Conservation (phyloP, 2,888 invertebrate species). For the Cheilosia vulpina region DNA sequence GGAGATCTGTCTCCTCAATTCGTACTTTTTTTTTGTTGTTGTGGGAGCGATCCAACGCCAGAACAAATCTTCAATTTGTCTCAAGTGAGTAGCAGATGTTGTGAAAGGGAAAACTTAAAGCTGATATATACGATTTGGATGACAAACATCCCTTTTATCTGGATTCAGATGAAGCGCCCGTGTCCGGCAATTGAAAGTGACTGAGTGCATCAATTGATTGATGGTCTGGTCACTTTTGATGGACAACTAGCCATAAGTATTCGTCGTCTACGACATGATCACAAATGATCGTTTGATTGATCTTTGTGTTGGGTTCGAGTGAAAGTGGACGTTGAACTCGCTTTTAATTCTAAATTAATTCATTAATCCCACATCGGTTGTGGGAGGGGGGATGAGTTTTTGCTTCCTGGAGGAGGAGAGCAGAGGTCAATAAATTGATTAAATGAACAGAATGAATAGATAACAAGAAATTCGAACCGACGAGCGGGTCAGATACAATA, state of each 20-base stretch:
- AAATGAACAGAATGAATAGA: slow-evolving; percentile 31
- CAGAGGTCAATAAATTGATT: slow-evolving; percentile 26
- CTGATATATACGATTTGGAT: slow-evolving; percentile 27
- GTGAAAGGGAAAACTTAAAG: slow-evolving; percentile 21
- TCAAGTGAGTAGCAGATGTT: slow-evolving; percentile 61
- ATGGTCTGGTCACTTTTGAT: slow-evolving; percentile 52
- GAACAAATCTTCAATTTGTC: slow-evolving; percentile 72
- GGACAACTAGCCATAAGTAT: slow-evolving; percentile 47
- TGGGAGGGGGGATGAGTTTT: background rate
- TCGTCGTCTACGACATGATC: slow-evolving; percentile 35
- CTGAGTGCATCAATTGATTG: slow-evolving; percentile 59
- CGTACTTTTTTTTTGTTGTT: slow-evolving; percentile 2
- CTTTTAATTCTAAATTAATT: slow-evolving; percentile 50
- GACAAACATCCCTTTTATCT: slow-evolving; percentile 49
- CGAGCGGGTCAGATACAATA: background rate
- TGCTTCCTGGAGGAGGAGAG: slow-evolving; percentile 26
- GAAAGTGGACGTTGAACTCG: slow-evolving; percentile 16
- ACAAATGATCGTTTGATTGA: slow-evolving; percentile 73
- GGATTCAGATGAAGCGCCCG: slow-evolving; percentile 16
- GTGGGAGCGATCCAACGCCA: background rate
- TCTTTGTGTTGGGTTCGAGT: slow-evolving; percentile 36
- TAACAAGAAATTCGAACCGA: slow-evolving; percentile 34
- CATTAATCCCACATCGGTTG: slow-evolving; percentile 17
- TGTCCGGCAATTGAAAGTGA: slow-evolving; percentile 67
- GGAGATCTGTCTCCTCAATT: slow-evolving; percentile 28